Evolutionary conservation across 2,888 invertebrate genomes (phyloP), one percentile per base, ranked within the genome.

Genomic region (Malthinus seriepunctatus): DNA sequence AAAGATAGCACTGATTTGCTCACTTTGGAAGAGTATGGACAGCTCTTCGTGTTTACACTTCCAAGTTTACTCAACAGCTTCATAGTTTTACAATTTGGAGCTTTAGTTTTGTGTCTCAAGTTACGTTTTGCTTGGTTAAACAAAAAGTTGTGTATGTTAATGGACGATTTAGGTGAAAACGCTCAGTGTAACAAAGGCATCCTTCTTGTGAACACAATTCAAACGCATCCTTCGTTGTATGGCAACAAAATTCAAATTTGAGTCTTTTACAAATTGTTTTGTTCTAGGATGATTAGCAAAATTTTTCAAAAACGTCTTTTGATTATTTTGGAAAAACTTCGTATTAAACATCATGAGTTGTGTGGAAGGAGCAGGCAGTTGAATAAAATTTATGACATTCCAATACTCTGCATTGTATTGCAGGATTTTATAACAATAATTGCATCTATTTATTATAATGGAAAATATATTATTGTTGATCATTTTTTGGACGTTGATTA

Each of bases 341-440:
- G 54, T 15, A 11, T 5, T 6, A 38, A 39, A 1, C 54, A 54
- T 32, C 47, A 47, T 39, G n/a, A 48, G 11, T 14, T 54, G 23
- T 48, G 54, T 3, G 12, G 11, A 9, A 32, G 23, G 2, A 37
- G 54, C 7, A 47, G 38, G 38, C 37, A 10, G 9, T 8, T 54
- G 15, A 54, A 54, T 11, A 37, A 37, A 7, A 38, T 23, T 8
- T 54, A 39, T 32, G 31, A 38, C 0, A 10, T 48, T 0, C 54
- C 46, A 23, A 39, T 47, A n/a, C 11, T 54, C 9, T 32, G 37
- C 6, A 47, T 47, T 32, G 3, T 54, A 8, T 31, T 54, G 6
- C 54, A 47, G 32, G 32, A 47, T 33, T 54, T 54, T 11, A 48
- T 54, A 15, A 54, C 54, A 10, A 38, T 48, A 8, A 39, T 48